Percentiles rank a stretch among this genome's conserved stretches.
Evolutionary conservation across 30 jellyfish, hydroid and myxozoan genomes (phyloP).

Genomic region (Haliclystus octoradiatus): DNA sequence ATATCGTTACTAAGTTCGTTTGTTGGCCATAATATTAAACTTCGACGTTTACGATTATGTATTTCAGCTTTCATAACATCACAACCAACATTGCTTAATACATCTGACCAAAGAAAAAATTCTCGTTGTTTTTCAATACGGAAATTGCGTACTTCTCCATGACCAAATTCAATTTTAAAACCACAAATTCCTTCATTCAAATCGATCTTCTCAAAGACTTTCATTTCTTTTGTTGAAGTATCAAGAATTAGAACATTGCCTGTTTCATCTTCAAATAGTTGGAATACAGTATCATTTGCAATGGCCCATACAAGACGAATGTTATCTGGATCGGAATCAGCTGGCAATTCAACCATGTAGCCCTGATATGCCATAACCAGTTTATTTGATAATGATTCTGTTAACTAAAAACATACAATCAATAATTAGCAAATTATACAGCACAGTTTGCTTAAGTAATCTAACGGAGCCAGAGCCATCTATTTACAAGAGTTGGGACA

Average conservation of each 20-base stretch:
- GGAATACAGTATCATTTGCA: not conserved
- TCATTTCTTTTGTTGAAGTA: not conserved
- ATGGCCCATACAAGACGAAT: not conserved
- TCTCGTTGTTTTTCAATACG: not conserved
- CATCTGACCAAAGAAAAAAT: not conserved
- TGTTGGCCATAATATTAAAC: not conserved
- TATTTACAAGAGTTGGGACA: no score
- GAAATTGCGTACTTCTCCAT: not conserved
- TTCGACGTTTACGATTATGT: not conserved
- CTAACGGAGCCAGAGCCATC: no score
- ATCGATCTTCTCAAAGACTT: not conserved
- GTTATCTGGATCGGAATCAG: not conserved
- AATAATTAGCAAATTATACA: no score
- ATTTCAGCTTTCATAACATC: not conserved
- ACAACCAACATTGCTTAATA: not conserved
- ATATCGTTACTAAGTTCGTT: not conserved
- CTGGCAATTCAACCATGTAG: not conserved
- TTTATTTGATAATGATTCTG: not conserved
- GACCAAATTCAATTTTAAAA: not conserved
- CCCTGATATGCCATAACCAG: not conserved
- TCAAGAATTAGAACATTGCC: not conserved
- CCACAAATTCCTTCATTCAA: not conserved
- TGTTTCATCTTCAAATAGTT: not conserved
- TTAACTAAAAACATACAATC: not conserved
- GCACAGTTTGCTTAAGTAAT: no score